Percentiles rank a stretch among this genome's conserved stretches.
These are phyloP conservation scores for Agapornis roseicollis DNA, from an alignment of 2,113 vertebrate species.

Conservation along the genomic window DNA sequence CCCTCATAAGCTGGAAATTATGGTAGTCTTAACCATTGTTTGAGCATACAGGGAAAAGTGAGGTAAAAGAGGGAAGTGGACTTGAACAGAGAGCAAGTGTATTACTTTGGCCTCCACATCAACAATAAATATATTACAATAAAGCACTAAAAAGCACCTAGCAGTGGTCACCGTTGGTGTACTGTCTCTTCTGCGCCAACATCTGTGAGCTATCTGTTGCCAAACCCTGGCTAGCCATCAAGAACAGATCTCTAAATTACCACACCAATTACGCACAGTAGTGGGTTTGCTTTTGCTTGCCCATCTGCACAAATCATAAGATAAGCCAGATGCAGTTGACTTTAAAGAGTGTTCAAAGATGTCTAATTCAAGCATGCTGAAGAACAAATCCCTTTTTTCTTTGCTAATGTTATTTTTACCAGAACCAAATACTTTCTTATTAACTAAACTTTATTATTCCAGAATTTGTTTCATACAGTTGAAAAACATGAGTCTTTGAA, in stretches of 20 bases:
- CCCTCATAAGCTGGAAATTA: not conserved
- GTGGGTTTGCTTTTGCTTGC: not conserved
- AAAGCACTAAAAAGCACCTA: not conserved
- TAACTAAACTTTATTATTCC: not conserved
- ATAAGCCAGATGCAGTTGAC: not conserved
- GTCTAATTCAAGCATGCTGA: not conserved
- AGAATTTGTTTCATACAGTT: not conserved
- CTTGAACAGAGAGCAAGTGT: not conserved
- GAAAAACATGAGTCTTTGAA: not conserved
- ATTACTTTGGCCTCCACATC: not conserved
- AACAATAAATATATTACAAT: not conserved
- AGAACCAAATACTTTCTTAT: not conserved
- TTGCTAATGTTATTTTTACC: not conserved
- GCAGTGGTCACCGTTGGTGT: accelerated
- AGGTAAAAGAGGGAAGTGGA: not conserved
- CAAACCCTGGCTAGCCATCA: not conserved
- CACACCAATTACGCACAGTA: not conserved
- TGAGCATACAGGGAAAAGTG: accelerated
- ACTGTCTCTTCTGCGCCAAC: not conserved
- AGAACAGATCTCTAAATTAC: not conserved
- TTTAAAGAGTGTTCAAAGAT: not conserved
- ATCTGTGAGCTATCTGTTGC: not conserved
- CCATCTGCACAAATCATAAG: not conserved
- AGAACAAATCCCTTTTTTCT: not conserved
- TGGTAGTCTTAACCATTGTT: not conserved